These are phyloP conservation scores for Clitarchus hookeri DNA, from an alignment of 2,888 invertebrate species.

Conservation along the genomic window DNA sequence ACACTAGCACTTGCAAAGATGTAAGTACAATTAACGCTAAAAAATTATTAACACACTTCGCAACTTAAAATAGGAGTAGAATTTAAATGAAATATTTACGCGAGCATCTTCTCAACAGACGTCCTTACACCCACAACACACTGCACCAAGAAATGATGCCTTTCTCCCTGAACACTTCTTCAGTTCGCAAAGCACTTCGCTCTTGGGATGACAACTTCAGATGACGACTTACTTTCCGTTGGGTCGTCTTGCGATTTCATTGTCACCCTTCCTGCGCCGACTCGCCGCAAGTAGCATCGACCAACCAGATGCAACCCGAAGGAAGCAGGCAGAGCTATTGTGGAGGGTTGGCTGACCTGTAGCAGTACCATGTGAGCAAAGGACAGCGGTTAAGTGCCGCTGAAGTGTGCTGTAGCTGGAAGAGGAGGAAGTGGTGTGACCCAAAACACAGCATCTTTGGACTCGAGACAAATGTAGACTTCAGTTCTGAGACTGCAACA, in stretches of 20 bases:
- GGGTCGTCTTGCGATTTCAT: background rate
- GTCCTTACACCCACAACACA: background rate
- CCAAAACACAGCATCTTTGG: constrained; percentile 14
- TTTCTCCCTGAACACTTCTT: background rate
- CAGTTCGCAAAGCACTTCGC: background rate
- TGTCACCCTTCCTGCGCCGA: background rate
- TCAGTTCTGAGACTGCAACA: constrained; percentile 3
- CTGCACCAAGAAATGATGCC: background rate
- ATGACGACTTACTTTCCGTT: background rate
- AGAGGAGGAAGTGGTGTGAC: constrained; percentile 9
- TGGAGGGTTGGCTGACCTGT: background rate
- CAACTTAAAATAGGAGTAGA: too few relatives aligned
- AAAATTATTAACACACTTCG: too few relatives aligned
- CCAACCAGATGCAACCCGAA: background rate
- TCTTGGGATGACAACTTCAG: background rate
- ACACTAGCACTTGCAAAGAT: too few relatives aligned
- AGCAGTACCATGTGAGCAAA: background rate
- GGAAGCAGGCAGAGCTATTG: background rate
- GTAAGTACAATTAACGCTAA: too few relatives aligned
- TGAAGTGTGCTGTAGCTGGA: constrained; percentile 14
- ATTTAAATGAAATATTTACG: too few relatives aligned
- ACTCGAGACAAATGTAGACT: background rate
- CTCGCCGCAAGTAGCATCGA: too few relatives aligned
- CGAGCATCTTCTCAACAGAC: too few relatives aligned
- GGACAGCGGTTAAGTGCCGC: background rate